Evolutionary conservation across 30 jellyfish, hydroid and myxozoan genomes (phyloP).

Genomic region (Rhopilema esculentum): DNA sequence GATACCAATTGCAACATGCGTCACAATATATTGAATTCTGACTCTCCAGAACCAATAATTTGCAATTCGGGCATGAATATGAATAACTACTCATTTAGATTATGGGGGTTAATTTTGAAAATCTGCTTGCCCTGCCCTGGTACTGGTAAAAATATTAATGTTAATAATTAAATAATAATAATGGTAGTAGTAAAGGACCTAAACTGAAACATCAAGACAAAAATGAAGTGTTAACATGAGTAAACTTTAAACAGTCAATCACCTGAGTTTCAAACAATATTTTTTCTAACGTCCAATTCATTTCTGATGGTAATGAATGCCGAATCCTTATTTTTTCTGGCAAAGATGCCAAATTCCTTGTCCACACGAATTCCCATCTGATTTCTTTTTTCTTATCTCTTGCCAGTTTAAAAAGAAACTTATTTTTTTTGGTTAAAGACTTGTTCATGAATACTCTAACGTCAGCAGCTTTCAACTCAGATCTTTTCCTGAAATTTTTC

Average conservation of each 20-base stretch:
- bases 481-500: slow-evolving; percentile 14
- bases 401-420: background rate
- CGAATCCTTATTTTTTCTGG: background rate
- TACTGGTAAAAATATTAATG: no score
- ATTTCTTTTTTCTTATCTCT: slow-evolving; percentile 7
- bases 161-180: no score
- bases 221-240: no score
- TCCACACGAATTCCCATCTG: slow-evolving; percentile 1
- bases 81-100: background rate
- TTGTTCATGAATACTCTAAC: background rate
- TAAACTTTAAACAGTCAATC: background rate
- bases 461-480: background rate
- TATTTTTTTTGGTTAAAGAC: background rate
- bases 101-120: no score
- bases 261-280: background rate
- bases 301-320: background rate
- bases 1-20: slow-evolving; percentile 7
- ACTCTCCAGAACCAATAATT: no score
- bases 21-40: slow-evolving; percentile 8
- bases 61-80: no score
- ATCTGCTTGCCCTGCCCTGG: no score
- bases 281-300: background rate
- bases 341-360: background rate
- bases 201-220: no score
- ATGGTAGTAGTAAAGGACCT: no score